Percentiles rank a stretch among this genome's conserved stretches.
Conservation (phyloP, 1,140 invertebrate species). For the Aphis gossypii region DNA sequence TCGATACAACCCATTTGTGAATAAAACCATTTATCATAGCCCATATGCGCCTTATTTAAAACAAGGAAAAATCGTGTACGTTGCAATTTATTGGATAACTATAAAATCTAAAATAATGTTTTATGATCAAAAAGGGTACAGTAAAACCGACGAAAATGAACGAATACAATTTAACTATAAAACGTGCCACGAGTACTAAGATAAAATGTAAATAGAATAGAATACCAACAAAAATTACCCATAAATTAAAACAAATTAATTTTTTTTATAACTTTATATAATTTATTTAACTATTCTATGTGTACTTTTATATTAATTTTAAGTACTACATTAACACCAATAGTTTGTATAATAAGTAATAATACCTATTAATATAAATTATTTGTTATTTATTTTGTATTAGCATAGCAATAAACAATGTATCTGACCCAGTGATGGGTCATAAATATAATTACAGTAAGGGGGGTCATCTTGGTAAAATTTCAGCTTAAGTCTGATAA, state of each 20-base stretch:
- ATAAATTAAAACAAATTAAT: not conserved
- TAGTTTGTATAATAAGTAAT: too few species aligned
- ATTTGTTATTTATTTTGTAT: not conserved
- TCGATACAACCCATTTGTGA: not conserved
- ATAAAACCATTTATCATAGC: not conserved
- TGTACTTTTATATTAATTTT: not conserved
- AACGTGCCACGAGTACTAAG: not conserved
- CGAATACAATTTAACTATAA: not conserved
- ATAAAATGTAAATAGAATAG: not conserved
- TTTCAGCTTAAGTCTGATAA: too few species aligned
- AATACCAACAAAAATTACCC: not conserved
- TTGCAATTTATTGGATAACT: not conserved
- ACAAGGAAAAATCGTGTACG: not conserved
- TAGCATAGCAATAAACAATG: not conserved
- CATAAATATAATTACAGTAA: too few species aligned
- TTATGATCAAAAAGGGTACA: not conserved
- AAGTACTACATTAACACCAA: not conserved
- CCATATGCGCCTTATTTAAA: not conserved
- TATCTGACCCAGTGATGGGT: too few species aligned
- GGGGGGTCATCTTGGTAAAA: too few species aligned
- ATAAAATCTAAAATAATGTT: slow-evolving; percentile 12
- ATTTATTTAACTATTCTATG: not conserved
- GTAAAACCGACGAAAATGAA: not conserved
- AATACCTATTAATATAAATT: not conserved
- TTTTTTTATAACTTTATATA: not conserved